Evolutionary conservation across 2,113 vertebrate genomes (phyloP).

Genomic region (Narcine bancroftii): DNA sequence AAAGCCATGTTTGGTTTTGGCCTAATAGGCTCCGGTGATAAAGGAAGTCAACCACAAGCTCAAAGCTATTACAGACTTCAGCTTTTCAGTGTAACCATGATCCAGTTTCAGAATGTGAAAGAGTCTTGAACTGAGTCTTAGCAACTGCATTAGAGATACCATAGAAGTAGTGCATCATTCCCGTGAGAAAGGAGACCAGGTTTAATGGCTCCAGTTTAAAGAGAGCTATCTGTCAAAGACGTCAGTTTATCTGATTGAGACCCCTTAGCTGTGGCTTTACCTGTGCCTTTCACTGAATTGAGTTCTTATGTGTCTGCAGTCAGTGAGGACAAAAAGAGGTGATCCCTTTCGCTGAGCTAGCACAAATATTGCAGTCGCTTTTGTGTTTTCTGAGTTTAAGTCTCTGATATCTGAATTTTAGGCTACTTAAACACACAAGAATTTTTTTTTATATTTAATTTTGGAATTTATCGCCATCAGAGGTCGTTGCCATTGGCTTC

Average conservation of each 20-base stretch:
- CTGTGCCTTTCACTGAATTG: conserved; percentile 49
- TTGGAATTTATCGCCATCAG: conserved; percentile 40
- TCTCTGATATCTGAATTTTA: conserved; percentile 48
- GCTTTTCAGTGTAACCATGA: conserved; percentile 66
- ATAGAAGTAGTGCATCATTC: conserved; percentile 57
- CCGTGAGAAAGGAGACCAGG: conserved; percentile 59
- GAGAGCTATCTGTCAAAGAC: conserved; percentile 62
- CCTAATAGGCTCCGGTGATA: conserved; percentile 57
- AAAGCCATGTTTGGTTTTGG: conserved; percentile 52
- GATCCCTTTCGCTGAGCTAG: conserved; percentile 43
- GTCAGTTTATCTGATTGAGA: conserved; percentile 63
- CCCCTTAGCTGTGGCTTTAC: conserved; percentile 49
- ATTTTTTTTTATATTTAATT: conserved; percentile 42
- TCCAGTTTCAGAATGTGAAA: conserved; percentile 70
- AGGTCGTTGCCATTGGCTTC: not conserved
- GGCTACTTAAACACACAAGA: conserved; percentile 46
- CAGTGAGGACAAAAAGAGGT: conserved; percentile 46
- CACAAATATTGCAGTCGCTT: conserved; percentile 46
- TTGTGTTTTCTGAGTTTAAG: conserved; percentile 49
- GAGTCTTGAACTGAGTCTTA: conserved; percentile 55
- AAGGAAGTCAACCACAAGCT: conserved; percentile 65
- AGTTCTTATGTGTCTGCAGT: conserved; percentile 52
- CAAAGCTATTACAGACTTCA: conserved; percentile 59
- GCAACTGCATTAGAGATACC: conserved; percentile 59
- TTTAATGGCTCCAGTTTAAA: conserved; percentile 64